Evolutionary conservation across 2,888 invertebrate genomes (phyloP).

Genomic region (Fragum whitleyi): DNA sequence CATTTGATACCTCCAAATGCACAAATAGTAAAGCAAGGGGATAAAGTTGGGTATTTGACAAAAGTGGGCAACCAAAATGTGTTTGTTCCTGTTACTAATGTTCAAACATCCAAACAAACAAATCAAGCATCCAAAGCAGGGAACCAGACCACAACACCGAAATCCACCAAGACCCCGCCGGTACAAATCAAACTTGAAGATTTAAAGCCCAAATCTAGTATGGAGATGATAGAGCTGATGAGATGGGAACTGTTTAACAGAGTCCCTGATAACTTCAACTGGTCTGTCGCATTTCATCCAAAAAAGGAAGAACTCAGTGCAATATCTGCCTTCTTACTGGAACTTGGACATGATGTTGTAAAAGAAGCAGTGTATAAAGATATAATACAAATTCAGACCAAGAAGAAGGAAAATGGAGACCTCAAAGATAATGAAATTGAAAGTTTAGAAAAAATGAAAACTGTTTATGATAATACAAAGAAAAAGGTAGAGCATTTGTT

Average conservation of each 20-base stretch:
- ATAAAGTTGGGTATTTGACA: conserved; percentile 56
- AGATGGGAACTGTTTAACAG: conserved; percentile 76
- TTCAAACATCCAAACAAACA: not conserved
- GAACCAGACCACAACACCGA: conserved; percentile 13
- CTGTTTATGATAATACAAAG: conserved; percentile 76
- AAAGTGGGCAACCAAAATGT: conserved; percentile 52
- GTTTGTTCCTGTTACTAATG: conserved; percentile 52
- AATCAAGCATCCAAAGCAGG: not conserved
- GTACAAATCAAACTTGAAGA: conserved; percentile 39
- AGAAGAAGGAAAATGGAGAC: conserved; percentile 88
- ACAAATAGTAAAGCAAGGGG: conserved; percentile 43
- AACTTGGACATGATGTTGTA: conserved; percentile 95
- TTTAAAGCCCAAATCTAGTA: conserved; percentile 71
- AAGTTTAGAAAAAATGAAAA: conserved; percentile 90
- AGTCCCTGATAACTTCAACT: conserved; percentile 73
- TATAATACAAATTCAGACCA: conserved; percentile 94
- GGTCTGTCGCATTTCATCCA: conserved; percentile 68
- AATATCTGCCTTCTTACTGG: conserved; percentile 94
- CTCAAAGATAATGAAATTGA: conserved; percentile 87
- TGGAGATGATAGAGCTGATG: conserved; percentile 76
- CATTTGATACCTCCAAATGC: conserved; percentile 19
- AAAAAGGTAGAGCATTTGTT: conserved; percentile 76
- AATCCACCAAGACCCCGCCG: not conserved
- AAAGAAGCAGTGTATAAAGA: conserved; percentile 98
- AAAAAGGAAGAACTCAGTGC: conserved; percentile 74